Evolutionary conservation across 2,113 vertebrate species (phyloP).

Genomic region (Carassius carassius): DNA sequence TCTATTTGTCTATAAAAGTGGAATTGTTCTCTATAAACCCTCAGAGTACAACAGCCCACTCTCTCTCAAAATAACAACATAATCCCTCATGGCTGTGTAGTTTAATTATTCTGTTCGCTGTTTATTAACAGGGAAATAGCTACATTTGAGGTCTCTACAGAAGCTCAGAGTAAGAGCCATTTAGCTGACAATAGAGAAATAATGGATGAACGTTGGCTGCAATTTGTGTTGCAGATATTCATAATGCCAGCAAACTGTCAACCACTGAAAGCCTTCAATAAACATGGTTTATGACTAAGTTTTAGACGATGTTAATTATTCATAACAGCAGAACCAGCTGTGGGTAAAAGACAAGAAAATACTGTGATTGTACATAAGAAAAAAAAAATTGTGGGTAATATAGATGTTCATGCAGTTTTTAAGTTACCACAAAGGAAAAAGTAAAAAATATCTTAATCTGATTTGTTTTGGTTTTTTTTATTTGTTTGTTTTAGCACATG

Average conservation of each 20-base stretch:
- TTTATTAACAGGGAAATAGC: conserved; percentile 42
- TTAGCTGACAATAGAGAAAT: conserved; percentile 3
- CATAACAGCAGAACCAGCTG: neutral
- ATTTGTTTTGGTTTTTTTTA: too few relatives aligned
- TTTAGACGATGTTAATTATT: neutral
- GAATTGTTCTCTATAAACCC: neutral
- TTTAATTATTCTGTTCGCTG: conserved; percentile 8
- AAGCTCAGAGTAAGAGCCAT: neutral
- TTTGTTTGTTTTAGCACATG: neutral
- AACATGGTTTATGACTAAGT: neutral
- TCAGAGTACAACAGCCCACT: neutral
- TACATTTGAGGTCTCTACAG: conserved; percentile 32
- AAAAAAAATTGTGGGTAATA: neutral
- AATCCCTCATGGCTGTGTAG: conserved; percentile 50
- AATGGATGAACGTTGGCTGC: neutral
- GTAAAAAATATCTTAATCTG: neutral
- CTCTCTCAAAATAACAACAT: neutral
- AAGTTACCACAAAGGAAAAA: neutral
- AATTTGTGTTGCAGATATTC: neutral
- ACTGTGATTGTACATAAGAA: neutral
- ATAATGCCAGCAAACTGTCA: neutral
- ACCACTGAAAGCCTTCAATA: neutral
- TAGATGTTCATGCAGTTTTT: neutral
- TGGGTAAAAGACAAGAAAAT: neutral
- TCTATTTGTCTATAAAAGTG: neutral